Conservation (phyloP, 2,113 vertebrate genomes). For the Pycnonotus jocosus region DNA sequence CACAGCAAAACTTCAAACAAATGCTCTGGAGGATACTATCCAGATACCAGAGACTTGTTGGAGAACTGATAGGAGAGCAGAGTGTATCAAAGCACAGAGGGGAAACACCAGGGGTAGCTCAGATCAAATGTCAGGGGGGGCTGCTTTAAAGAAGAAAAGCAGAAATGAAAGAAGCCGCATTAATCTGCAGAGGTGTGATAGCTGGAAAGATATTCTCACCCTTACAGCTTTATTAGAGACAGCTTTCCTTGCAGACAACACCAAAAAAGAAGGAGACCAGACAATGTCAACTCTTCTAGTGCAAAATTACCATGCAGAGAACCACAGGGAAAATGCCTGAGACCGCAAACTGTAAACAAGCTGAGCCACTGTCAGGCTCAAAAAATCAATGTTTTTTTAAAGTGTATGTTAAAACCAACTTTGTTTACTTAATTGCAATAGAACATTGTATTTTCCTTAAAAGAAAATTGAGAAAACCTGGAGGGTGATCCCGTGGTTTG, state of each 20-base stretch:
- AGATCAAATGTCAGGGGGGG: background rate
- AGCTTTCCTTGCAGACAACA: background rate
- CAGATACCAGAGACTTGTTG: background rate
- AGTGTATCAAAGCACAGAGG: background rate
- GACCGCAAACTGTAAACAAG: constrained; percentile 7
- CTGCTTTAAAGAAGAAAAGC: background rate
- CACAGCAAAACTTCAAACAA: background rate
- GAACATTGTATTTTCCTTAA: constrained; percentile 44
- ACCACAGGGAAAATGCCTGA: constrained; percentile 27
- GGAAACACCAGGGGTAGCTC: background rate
- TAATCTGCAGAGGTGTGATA: background rate
- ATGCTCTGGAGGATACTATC: background rate
- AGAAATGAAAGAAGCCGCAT: background rate
- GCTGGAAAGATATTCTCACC: background rate
- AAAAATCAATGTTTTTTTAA: constrained; percentile 50
- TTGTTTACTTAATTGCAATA: constrained; percentile 40
- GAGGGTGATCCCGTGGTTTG: constrained; percentile 15
- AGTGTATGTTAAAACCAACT: constrained; percentile 21
- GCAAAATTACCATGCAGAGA: constrained; percentile 25
- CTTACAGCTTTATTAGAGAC: background rate
- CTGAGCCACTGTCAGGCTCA: constrained; percentile 24
- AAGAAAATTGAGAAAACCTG: constrained; percentile 52
- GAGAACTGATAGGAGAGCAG: background rate
- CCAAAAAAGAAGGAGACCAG: background rate
- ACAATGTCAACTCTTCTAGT: constrained; percentile 9